Base-by-base conservation (phyloP, 2,113 vertebrate genomes). In the Jaculus jaculus region DNA sequence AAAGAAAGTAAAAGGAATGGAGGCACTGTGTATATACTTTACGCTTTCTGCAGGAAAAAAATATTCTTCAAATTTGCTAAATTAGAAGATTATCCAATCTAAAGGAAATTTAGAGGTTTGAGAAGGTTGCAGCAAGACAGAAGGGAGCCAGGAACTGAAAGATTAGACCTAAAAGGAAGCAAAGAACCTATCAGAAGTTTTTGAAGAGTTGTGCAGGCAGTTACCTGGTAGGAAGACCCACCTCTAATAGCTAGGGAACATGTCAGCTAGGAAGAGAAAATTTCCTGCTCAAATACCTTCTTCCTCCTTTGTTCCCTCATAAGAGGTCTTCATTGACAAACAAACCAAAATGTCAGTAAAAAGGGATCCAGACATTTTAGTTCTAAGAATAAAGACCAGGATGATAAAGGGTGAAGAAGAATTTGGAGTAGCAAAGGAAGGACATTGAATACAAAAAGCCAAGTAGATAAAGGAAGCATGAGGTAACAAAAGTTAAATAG, bases 211-310 rank as follows among this genome's bases (percentile, higher is more conserved):
- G 20, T 39, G 18, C 37, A 65, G 34, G 66, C 54, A 15, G 1
- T 2, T 3, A 12, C 11, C 10, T 42, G 6, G 21, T 5, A 26
- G 16, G 7, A 71, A 69, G 1, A 28, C 4, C 18, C 28, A 23
- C 34, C n/a, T 34, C 23, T 51, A 2, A 13, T 30, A 4, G 6
- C 4, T 12, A 17, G 17, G 60, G 7, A 61, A 2, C 16, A 8
- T 47, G 6, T 18, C 28, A 65, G 8, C 1, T 1, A 73, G 13
- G 7, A n/a, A 72, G 42, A 51, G 80, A 6, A 26, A 90, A n/a
- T 30, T 11, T 39, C 23, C 30, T 74, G 3, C 32, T 87, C 66
- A 69, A 16, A 72, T 28, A 32, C 18, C 3, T 69, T 63, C 17
- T 61, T 37, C 18, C 8, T 47, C 15, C 20, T 11, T 54, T 18